A percentile compares a stretch with the other conserved stretches of the same genome.
Evolutionary conservation across 2,797 vertebrate species (phyloP).

Genomic region (Falco naumanni): DNA sequence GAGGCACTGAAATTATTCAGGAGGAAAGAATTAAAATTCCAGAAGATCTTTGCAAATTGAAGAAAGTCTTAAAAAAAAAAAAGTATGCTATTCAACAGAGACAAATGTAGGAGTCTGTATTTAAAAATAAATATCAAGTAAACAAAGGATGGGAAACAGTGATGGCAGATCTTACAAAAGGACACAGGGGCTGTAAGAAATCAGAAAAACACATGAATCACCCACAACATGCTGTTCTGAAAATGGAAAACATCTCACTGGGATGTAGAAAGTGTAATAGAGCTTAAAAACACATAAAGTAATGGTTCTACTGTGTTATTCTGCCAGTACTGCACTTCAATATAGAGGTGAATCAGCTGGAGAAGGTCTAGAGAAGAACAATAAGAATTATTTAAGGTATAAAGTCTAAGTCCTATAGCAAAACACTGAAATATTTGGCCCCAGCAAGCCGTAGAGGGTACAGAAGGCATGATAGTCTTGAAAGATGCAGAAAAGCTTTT

Average conservation of each 20-base stretch:
- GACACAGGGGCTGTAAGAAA: not conserved
- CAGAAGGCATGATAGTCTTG: not conserved
- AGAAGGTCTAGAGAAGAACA: not conserved
- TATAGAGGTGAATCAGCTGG: not conserved
- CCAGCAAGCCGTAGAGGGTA: not conserved
- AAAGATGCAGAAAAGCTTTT: not conserved
- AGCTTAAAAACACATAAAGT: not conserved
- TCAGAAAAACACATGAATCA: constrained; percentile 10
- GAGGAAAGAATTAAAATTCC: not conserved
- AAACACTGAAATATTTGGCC: not conserved
- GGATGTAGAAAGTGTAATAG: not conserved
- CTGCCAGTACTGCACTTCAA: not conserved
- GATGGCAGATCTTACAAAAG: not conserved
- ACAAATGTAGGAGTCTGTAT: not conserved
- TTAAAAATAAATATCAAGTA: not conserved
- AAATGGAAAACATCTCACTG: constrained; percentile 2
- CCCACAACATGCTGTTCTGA: not conserved
- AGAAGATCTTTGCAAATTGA: not conserved
- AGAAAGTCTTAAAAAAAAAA: not conserved
- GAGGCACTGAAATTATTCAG: not conserved
- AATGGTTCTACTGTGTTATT: not conserved
- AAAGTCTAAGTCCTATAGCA: not conserved
- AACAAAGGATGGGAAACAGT: not conserved
- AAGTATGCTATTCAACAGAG: not conserved
- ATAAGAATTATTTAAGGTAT: not conserved